Conservation (phyloP, 2,888 invertebrate species). For the Alloplasta piceator region DNA sequence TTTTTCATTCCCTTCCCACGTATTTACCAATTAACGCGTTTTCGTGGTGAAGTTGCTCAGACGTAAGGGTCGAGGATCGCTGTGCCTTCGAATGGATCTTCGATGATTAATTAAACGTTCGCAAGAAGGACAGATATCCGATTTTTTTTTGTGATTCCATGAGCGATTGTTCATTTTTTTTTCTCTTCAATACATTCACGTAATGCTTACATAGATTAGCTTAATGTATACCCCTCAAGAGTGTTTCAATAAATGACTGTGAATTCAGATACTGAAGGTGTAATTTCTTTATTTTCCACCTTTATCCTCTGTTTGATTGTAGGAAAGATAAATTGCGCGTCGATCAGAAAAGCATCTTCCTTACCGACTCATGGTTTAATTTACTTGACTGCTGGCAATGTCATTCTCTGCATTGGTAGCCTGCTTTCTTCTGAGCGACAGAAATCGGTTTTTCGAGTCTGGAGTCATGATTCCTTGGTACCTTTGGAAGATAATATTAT, state of each 20-base stretch:
- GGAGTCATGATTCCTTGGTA: no score
- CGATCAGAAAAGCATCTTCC: no score
- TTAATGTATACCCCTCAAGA: constrained; percentile 80
- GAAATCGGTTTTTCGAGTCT: no score
- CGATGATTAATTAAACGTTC: constrained; percentile 72
- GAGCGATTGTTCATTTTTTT: constrained; percentile 77
- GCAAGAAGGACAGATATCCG: constrained; percentile 77
- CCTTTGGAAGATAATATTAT: no score
- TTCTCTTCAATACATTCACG: constrained; percentile 78
- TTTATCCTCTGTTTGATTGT: no score
- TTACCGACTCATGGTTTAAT: no score
- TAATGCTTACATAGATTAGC: constrained; percentile 82
- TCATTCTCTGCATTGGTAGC: no score
- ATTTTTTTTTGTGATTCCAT: constrained; percentile 82
- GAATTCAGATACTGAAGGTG: constrained; percentile 63
- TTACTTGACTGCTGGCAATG: no score
- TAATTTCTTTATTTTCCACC: no score
- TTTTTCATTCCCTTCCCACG: not conserved
- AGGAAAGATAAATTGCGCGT: no score
- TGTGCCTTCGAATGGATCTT: constrained; percentile 81
- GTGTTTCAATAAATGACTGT: constrained; percentile 82
- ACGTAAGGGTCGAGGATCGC: constrained; percentile 83
- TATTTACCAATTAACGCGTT: constrained; percentile 66
- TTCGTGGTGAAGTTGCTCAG: constrained; percentile 79
- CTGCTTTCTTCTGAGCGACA: no score